phyloP scores from a whole-genome alignment of 2,888 invertebrate species.

The Melinaea menophilus region DNA sequence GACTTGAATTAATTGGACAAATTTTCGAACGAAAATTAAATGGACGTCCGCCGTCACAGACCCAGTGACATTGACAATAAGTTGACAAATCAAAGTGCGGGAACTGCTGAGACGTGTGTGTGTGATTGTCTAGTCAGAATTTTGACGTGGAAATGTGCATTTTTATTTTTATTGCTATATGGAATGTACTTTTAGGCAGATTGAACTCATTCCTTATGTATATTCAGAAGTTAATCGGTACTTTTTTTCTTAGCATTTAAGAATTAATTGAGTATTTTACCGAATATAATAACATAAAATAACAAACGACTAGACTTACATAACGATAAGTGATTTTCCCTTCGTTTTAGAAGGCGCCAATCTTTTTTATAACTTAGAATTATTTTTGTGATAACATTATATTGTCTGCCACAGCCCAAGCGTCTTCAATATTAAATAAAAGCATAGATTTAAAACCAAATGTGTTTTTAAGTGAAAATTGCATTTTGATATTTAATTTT shows the following conservation, averaged over 20 bases:
- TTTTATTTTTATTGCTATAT: slow-evolving; percentile 15
- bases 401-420: slow-evolving; percentile 14
- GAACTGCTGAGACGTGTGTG: slow-evolving; percentile 38
- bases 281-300: slow-evolving; percentile 13
- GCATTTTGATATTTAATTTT: slow-evolving; percentile 33
- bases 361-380: slow-evolving; percentile 35
- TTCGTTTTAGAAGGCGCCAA: slow-evolving; percentile 67
- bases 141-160: slow-evolving; percentile 28
- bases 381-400: slow-evolving; percentile 34
- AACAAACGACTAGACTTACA: slow-evolving; percentile 19
- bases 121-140: slow-evolving; percentile 69
- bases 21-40: slow-evolving; percentile 30
- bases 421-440: slow-evolving; percentile 29
- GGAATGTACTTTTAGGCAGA: slow-evolving; percentile 12
- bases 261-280: slow-evolving; percentile 17
- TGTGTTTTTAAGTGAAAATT: slow-evolving; percentile 38
- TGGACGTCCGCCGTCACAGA: slow-evolving; percentile 21
- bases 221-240: slow-evolving; percentile 19
- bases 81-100: slow-evolving; percentile 2
- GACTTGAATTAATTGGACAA: slow-evolving; percentile 21
- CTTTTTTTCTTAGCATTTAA: slow-evolving; percentile 26
- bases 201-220: slow-evolving; percentile 11
- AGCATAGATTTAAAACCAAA: slow-evolving; percentile 32
- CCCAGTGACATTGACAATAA: no score
- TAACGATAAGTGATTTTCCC: slow-evolving; percentile 36